Percentiles rank a stretch among this genome's conserved stretches.
Evolutionary conservation across 2,113 vertebrate species (phyloP).

Genomic region (Rhinichthys klamathensis): DNA sequence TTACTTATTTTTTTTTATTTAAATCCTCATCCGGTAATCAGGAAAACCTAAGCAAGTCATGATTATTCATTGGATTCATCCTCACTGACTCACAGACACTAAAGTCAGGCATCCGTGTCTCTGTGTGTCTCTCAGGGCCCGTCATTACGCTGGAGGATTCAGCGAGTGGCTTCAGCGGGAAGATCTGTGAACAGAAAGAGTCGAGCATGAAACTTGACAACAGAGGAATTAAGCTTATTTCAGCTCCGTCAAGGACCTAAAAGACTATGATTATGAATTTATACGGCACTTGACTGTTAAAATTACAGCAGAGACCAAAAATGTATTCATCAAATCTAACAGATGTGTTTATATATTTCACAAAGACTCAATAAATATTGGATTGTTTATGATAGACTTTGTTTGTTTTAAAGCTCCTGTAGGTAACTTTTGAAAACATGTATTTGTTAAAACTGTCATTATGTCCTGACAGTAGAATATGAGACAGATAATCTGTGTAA

Average conservation of each 20-base stretch:
- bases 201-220: not conserved
- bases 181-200: not conserved
- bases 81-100: not conserved
- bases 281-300: not conserved
- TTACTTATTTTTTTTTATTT: not conserved
- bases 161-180: conserved; percentile 35
- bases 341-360: not conserved
- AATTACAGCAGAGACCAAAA: not conserved
- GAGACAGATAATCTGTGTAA: no score
- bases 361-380: not conserved
- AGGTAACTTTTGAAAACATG: no score
- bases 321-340: not conserved
- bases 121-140: conserved; percentile 33
- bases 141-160: conserved; percentile 51
- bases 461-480: no score
- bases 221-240: not conserved
- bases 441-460: no score
- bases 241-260: not conserved
- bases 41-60: not conserved
- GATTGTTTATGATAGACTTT: no score
- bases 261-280: not conserved
- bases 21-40: not conserved
- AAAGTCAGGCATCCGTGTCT: not conserved
- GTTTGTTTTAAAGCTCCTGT: no score
- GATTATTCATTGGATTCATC: not conserved